Percentiles rank a stretch among this genome's conserved stretches.
Conservation (phyloP, 2,113 vertebrate species). For the Pseudonaja textilis region DNA sequence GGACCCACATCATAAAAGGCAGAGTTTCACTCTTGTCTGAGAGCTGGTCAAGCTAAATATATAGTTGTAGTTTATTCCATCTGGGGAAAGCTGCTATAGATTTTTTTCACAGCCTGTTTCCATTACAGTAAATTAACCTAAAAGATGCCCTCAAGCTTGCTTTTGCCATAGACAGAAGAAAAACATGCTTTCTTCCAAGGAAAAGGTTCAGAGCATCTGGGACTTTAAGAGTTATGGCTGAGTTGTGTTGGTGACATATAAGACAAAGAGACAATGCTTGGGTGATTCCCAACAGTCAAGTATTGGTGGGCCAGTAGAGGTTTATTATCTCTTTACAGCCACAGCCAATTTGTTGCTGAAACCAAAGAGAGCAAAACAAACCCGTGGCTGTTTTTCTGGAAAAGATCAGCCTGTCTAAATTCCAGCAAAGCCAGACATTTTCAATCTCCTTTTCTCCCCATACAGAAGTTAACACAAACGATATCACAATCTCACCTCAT, state of each 20-base stretch:
- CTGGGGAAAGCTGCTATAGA: too few relatives aligned
- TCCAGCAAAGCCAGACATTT: neutral
- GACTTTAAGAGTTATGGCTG: neutral
- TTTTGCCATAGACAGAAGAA: neutral
- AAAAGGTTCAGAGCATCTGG: neutral
- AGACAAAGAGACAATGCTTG: neutral
- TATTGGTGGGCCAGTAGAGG: neutral
- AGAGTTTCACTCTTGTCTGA: neutral
- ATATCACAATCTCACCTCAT: conserved; percentile 13
- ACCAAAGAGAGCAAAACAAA: neutral
- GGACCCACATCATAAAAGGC: neutral
- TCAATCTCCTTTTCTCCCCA: conserved; percentile 7
- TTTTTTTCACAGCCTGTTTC: neutral
- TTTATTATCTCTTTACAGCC: neutral
- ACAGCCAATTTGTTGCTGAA: neutral
- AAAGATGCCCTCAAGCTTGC: neutral
- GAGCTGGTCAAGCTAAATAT: neutral
- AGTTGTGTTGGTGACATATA: neutral
- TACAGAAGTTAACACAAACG: conserved; percentile 26
- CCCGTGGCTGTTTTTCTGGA: neutral
- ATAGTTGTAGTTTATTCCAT: neutral
- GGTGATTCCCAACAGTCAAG: neutral
- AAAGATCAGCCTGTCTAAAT: conserved; percentile 10
- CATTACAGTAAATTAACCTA: neutral
- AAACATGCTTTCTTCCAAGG: neutral